Percentiles rank a stretch among this genome's conserved stretches.
phyloP scores from a whole-genome alignment of 2,888 invertebrate species.

The Aporophyla lueneburgensis region DNA sequence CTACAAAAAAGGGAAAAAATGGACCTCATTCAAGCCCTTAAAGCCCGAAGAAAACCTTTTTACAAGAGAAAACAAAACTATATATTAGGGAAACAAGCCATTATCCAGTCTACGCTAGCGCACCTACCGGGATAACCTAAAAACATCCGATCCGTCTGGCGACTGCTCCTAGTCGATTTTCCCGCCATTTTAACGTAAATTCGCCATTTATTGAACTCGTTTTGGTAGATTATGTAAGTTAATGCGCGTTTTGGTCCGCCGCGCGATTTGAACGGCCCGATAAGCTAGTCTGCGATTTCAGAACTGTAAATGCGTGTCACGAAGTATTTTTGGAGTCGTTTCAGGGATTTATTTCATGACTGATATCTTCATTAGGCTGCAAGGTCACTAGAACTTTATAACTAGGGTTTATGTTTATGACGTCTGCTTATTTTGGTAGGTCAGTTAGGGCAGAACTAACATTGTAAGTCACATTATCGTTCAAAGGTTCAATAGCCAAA shows the following conservation, averaged over 20 bases:
- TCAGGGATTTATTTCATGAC: conserved; percentile 56
- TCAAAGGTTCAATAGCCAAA: background rate
- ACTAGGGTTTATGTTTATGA: conserved; percentile 19
- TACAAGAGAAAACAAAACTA: conserved; percentile 47
- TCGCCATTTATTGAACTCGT: conserved; percentile 80
- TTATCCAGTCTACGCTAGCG: conserved; percentile 36
- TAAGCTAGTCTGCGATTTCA: conserved; percentile 70
- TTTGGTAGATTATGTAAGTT: conserved; percentile 81
- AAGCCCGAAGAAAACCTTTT: conserved; percentile 41
- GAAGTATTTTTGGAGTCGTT: conserved; percentile 57
- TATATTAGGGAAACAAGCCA: conserved; percentile 54
- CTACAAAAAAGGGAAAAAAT: conserved; percentile 43
- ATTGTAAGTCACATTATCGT: conserved; percentile 21
- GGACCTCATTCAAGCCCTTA: conserved; percentile 34
- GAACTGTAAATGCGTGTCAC: conserved; percentile 61
- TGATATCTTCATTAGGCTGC: conserved; percentile 74
- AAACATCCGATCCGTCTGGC: conserved; percentile 66
- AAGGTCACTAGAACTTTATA: conserved; percentile 45
- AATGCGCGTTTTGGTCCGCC: conserved; percentile 74
- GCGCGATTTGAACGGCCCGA: conserved; percentile 76
- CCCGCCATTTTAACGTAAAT: conserved; percentile 79
- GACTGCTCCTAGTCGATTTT: conserved; percentile 75
- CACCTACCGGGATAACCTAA: conserved; percentile 53
- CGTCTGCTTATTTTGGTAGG: conserved; percentile 25
- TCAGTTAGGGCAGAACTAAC: background rate